Conservation (phyloP, 2,888 invertebrate species). For the Dasysyrphus tricinctus region DNA sequence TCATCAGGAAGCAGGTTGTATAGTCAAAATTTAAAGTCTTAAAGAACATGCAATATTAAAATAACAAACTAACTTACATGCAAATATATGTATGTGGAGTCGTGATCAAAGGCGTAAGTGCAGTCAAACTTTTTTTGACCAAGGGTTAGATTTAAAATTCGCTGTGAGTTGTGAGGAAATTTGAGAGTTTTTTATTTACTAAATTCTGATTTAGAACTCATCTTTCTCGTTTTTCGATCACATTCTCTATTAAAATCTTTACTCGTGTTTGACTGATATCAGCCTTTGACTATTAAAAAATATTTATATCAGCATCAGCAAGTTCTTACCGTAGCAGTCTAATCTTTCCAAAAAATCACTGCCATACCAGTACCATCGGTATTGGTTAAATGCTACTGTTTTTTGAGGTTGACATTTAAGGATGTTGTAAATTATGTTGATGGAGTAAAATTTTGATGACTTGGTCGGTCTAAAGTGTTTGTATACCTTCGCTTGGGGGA, state of each 20-base stretch:
- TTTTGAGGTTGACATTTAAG: slow-evolving; percentile 19
- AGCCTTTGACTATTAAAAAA: not conserved
- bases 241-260: not conserved
- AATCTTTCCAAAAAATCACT: not conserved
- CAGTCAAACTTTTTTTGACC: not conserved
- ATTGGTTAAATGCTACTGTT: slow-evolving; percentile 9
- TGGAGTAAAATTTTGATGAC: slow-evolving; percentile 52
- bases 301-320: slow-evolving; percentile 1
- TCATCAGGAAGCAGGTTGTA: not conserved
- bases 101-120: not conserved
- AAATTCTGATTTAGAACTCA: not conserved
- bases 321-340: not conserved
- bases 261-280: not conserved
- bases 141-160: not conserved
- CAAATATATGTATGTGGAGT: not conserved
- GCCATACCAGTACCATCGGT: not conserved
- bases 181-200: not conserved
- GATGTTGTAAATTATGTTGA: slow-evolving; percentile 45
- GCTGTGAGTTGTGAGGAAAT: not conserved
- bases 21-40: not conserved
- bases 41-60: slow-evolving; percentile 14
- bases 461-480: slow-evolving; percentile 14
- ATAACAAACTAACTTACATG: not conserved
- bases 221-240: not conserved
- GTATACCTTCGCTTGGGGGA: not conserved